Conservation (phyloP, 2,888 invertebrate species). For the Campoletis raptor region DNA sequence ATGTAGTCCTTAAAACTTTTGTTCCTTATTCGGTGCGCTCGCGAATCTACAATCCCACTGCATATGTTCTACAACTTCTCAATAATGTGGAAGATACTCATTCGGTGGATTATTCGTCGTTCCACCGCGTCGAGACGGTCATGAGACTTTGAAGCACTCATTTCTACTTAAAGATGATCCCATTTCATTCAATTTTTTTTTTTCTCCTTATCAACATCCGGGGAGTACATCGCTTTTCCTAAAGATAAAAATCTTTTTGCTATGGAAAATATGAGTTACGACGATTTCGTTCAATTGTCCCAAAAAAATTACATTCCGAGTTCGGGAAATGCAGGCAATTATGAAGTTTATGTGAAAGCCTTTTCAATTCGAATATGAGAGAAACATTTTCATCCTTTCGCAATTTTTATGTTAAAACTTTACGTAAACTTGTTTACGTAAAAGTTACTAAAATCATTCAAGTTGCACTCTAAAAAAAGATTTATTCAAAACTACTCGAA, state of each 20-base stretch:
- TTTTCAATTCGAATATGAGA: background rate
- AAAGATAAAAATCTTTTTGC: background rate
- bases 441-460: too few relatives aligned
- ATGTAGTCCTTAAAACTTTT: slow-evolving; percentile 1
- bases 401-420: too few relatives aligned
- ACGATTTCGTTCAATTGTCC: background rate
- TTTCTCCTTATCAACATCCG: background rate
- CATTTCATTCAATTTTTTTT: background rate
- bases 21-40: slow-evolving; percentile 41
- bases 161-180: background rate
- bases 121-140: background rate
- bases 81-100: slow-evolving; percentile 32
- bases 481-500: too few relatives aligned
- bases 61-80: slow-evolving; percentile 24
- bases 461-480: too few relatives aligned
- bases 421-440: too few relatives aligned
- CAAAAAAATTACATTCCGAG: background rate
- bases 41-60: slow-evolving; percentile 31
- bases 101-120: slow-evolving; percentile 23
- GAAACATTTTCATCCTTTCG: background rate
- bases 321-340: background rate
- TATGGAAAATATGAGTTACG: background rate
- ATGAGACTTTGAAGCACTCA: background rate
- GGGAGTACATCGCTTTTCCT: background rate
- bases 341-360: background rate